phyloP scores from a whole-genome alignment of 2,888 invertebrate species.

The Microplitis deprimator region DNA sequence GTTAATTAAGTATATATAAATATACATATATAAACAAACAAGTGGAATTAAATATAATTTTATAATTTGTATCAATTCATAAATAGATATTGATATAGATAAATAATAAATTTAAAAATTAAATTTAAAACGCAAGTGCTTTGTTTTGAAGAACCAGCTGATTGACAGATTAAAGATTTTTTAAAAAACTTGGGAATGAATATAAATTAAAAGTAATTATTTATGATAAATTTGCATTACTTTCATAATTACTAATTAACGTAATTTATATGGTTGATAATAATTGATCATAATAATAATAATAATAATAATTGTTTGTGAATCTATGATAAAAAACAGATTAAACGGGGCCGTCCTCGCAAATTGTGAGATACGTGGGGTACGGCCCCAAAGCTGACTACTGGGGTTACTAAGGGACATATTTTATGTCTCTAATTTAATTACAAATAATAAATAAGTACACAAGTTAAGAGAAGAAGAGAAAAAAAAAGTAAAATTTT shows the following conservation, averaged over 20 bases:
- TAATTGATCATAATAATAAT: background rate
- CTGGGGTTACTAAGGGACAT: slow-evolving; percentile 38
- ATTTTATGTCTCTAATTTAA: background rate
- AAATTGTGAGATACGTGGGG: slow-evolving; percentile 66
- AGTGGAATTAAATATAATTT: too few species aligned
- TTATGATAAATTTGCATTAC: too few species aligned
- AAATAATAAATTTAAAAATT: background rate
- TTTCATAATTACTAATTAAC: too few species aligned
- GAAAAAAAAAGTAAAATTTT: slow-evolving; percentile 17
- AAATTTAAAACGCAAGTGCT: slow-evolving; percentile 42
- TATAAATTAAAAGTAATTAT: too few species aligned
- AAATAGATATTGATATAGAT: background rate
- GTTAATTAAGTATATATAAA: background rate
- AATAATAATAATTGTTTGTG: slow-evolving; percentile 18
- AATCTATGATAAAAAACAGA: slow-evolving; percentile 62
- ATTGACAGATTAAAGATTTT: slow-evolving; percentile 33
- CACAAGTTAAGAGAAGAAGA: slow-evolving; percentile 18
- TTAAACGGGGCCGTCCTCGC: slow-evolving; percentile 69
- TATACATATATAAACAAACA: too few species aligned
- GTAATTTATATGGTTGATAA: background rate
- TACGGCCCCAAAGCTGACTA: slow-evolving; percentile 71
- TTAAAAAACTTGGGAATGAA: too few species aligned
- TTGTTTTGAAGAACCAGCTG: slow-evolving; percentile 54
- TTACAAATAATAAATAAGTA: background rate
- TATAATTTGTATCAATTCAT: too few species aligned